A percentile compares a stretch with the other conserved stretches of the same genome.
phyloP scores from a whole-genome alignment of 2,113 vertebrate genomes.

The Chloroceryle aenea region DNA sequence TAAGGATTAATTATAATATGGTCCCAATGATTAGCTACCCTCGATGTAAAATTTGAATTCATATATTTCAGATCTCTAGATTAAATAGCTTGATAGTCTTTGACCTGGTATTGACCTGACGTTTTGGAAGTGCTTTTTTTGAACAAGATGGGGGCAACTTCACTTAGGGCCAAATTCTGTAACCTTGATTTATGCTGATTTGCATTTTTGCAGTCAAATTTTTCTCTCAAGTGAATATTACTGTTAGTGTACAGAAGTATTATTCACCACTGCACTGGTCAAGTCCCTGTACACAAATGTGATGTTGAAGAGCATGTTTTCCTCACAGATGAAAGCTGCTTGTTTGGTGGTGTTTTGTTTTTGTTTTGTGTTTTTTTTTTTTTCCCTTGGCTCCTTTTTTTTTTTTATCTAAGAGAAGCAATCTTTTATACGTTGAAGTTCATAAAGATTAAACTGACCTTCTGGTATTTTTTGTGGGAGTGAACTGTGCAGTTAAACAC shows the following conservation, averaged over 20 bases:
- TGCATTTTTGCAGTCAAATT: neutral
- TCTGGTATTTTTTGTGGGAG: neutral
- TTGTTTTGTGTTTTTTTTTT: no score
- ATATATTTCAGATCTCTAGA: neutral
- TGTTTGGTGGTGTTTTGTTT: neutral
- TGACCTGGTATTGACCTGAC: neutral
- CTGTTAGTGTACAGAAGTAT: neutral
- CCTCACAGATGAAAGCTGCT: neutral
- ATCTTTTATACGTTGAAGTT: neutral
- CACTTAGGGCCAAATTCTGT: neutral
- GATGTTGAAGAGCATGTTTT: neutral
- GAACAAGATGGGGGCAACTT: neutral
- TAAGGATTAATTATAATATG: constrained; percentile 31
- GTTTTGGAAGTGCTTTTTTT: neutral
- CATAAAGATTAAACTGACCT: neutral
- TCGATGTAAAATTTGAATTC: neutral
- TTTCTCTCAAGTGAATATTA: neutral
- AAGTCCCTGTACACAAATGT: neutral
- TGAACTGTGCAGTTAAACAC: neutral
- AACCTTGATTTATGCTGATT: neutral
- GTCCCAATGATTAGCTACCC: constrained; percentile 19
- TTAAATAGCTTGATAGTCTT: neutral
- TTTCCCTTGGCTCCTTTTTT: neutral
- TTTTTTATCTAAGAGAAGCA: neutral
- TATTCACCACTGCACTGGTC: neutral